Evolutionary conservation across 2,888 invertebrate genomes (phyloP).

Genomic region (Mimumesa dahlbomi): DNA sequence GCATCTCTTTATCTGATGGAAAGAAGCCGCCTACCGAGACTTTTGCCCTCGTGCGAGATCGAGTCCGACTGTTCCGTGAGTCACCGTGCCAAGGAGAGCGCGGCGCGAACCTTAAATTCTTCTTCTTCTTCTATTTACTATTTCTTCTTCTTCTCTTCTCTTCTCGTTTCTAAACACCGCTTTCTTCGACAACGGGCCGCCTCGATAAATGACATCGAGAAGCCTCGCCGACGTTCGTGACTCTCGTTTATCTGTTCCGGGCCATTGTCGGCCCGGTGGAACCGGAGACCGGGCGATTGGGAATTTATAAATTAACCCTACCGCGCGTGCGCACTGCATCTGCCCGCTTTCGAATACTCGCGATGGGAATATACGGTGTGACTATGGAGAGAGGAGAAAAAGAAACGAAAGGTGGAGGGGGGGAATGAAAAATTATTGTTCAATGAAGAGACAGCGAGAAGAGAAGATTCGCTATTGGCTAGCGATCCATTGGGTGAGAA

Average conservation of each 20-base stretch:
- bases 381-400: not conserved
- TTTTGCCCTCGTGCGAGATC: constrained; percentile 51
- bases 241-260: constrained; percentile 13
- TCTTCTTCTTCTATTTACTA: too few species aligned
- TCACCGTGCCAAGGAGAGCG: constrained; percentile 41
- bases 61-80: constrained; percentile 37
- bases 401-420: too few species aligned
- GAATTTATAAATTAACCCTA: constrained; percentile 30
- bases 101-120: constrained; percentile 35
- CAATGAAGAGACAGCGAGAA: too few species aligned
- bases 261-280: constrained; percentile 10
- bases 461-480: too few species aligned
- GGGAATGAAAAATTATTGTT: too few species aligned
- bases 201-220: constrained; percentile 34
- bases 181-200: constrained; percentile 44
- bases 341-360: constrained; percentile 23
- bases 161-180: constrained; percentile 48
- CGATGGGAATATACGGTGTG: not conserved
- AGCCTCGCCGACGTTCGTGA: constrained; percentile 18
- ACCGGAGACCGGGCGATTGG: constrained; percentile 6
- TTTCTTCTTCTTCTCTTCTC: too few species aligned
- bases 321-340: not conserved
- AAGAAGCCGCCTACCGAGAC: constrained; percentile 67
- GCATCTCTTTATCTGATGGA: constrained; percentile 73
- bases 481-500: too few species aligned